Conservation (phyloP, 2,888 invertebrate species). For the Neoaliturus tenellus region DNA sequence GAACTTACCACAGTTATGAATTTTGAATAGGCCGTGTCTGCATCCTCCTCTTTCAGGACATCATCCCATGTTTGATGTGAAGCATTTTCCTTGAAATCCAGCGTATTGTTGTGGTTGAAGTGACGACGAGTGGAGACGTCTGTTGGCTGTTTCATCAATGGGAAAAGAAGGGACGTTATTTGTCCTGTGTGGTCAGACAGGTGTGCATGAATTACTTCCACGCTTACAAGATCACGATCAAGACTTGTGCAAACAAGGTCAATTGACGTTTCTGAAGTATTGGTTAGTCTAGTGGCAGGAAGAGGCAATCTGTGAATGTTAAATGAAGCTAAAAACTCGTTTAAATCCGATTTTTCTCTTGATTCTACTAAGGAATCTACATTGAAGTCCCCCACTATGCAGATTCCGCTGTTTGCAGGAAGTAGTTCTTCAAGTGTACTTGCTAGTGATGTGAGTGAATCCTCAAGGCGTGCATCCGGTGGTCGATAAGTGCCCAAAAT, state of each 20-base stretch:
- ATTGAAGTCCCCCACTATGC: too few species aligned
- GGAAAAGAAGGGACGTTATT: background rate
- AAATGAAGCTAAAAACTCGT: background rate
- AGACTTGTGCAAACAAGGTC: background rate
- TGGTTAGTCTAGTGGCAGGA: conserved; percentile 1
- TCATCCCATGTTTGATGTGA: background rate
- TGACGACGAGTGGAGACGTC: background rate
- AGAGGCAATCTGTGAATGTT: background rate
- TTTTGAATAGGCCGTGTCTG: background rate
- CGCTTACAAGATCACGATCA: background rate
- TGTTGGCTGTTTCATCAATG: background rate
- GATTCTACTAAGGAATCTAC: background rate
- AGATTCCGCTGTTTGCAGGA: background rate
- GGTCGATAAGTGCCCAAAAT: background rate
- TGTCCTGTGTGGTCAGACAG: background rate
- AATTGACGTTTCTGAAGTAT: background rate
- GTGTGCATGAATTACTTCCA: background rate
- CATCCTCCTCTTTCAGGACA: background rate
- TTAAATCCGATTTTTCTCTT: background rate
- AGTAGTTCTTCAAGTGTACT: background rate
- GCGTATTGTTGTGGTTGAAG: background rate
- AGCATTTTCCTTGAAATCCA: background rate
- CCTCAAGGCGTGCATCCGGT: background rate
- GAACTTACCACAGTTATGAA: background rate
- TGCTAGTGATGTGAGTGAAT: background rate